A percentile compares a stretch with the other conserved stretches of the same genome.
Evolutionary conservation across 2,113 vertebrate species (phyloP).

Genomic region (Protomyctophum bolini): DNA sequence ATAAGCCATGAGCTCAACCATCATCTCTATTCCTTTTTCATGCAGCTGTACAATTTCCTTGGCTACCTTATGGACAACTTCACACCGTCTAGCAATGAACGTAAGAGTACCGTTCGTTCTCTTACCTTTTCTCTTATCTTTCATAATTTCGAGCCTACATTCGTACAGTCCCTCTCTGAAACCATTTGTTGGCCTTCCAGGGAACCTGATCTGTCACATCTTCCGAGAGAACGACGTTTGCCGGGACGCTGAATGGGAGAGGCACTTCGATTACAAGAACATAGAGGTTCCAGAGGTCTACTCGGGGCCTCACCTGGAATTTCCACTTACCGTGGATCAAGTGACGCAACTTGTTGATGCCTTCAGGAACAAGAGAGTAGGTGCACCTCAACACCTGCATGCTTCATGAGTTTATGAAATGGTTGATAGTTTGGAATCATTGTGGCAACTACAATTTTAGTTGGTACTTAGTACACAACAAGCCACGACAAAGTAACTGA

Average conservation of each 20-base stretch:
- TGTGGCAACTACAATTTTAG: no score
- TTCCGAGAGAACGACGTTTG: constrained; percentile 82
- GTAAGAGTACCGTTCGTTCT: constrained; percentile 74
- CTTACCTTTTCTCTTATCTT: not conserved
- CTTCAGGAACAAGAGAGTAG: constrained; percentile 91
- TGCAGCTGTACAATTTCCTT: constrained; percentile 93
- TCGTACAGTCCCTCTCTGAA: rapidly evolving
- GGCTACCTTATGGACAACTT: constrained; percentile 93
- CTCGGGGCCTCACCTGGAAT: constrained; percentile 86
- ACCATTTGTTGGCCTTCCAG: constrained; percentile 61
- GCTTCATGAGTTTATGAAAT: no score
- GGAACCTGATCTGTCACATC: constrained; percentile 89
- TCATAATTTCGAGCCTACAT: not conserved
- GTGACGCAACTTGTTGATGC: constrained; percentile 88
- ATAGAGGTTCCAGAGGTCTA: constrained; percentile 87
- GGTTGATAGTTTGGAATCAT: no score
- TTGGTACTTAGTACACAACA: no score
- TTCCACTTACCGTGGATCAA: constrained; percentile 87
- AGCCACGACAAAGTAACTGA: no score
- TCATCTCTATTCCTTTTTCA: constrained; percentile 2
- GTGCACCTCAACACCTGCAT: constrained; percentile 48
- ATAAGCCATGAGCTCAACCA: not conserved
- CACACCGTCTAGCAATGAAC: constrained; percentile 84
- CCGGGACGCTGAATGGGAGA: constrained; percentile 82
- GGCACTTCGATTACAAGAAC: constrained; percentile 81